Percentiles rank a stretch among this genome's conserved stretches.
Evolutionary conservation across 2,797 vertebrate genomes (phyloP).

Genomic region (Rhynchotus rufescens): DNA sequence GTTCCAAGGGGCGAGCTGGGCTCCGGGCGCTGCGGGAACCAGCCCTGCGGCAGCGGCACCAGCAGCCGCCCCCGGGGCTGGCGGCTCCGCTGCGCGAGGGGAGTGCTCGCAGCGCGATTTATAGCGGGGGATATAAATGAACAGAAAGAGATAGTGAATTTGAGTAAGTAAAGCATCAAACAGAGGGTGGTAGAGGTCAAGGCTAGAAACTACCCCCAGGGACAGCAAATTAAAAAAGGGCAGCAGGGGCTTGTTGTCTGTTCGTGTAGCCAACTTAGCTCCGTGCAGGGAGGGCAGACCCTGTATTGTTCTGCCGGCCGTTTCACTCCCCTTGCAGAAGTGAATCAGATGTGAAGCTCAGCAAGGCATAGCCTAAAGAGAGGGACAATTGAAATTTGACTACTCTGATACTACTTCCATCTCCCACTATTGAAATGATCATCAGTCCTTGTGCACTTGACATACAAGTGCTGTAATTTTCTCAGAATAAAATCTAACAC

Average conservation of each 20-base stretch:
- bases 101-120: fast-evolving
- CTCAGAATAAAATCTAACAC: slow-evolving; percentile 58
- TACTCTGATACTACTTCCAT: slow-evolving; percentile 20
- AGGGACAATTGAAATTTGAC: slow-evolving; percentile 42
- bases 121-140: not conserved
- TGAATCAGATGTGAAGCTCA: not conserved
- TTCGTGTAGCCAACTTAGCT: not conserved
- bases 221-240: not conserved
- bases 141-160: not conserved
- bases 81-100: not conserved
- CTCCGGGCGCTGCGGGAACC: not conserved
- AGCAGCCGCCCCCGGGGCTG: not conserved
- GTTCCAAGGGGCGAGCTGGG: not conserved
- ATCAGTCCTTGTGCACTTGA: slow-evolving; percentile 51
- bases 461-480: slow-evolving; percentile 62
- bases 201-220: not conserved
- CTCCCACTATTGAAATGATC: slow-evolving; percentile 68
- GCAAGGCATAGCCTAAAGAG: not conserved
- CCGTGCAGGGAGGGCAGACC: not conserved
- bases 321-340: not conserved
- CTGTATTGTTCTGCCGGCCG: not conserved
- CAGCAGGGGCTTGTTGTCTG: not conserved
- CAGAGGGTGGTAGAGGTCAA: fast-evolving
- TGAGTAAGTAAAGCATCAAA: not conserved
- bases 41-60: not conserved